Conservation (phyloP, 2,113 vertebrate species). For the Zosterops borbonicus region DNA sequence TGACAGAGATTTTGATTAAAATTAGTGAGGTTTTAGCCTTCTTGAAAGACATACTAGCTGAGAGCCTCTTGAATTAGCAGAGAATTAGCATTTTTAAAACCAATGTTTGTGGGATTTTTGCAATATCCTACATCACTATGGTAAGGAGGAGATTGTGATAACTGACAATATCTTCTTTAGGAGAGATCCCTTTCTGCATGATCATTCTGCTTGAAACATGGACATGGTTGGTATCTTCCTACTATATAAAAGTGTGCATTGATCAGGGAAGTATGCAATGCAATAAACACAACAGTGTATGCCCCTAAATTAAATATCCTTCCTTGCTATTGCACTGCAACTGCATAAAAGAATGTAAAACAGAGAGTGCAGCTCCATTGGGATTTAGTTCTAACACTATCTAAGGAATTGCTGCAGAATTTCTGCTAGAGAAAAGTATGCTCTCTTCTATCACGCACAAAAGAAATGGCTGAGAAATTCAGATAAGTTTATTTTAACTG, state of each 20-base stretch:
- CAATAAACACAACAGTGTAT: neutral
- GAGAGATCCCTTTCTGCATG: neutral
- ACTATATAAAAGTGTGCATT: neutral
- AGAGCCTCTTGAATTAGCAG: neutral
- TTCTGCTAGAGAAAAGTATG: neutral
- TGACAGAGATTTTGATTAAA: neutral
- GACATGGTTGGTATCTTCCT: neutral
- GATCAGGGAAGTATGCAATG: neutral
- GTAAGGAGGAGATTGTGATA: neutral
- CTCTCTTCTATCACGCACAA: neutral
- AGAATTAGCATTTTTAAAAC: neutral
- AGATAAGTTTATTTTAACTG: neutral
- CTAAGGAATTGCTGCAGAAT: neutral
- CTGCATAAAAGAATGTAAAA: neutral
- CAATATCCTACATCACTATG: neutral
- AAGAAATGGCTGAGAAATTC: neutral
- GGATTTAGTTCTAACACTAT: neutral
- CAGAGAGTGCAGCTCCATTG: neutral
- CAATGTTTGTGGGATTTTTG: neutral
- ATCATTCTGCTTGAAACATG: neutral
- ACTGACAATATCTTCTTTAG: neutral
- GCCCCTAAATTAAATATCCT: neutral
- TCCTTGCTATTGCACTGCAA: neutral
- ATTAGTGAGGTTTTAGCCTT: neutral
- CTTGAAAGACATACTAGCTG: neutral